Evolutionary conservation across 2,113 vertebrate genomes (phyloP).

Genomic region (Malurus melanocephalus): DNA sequence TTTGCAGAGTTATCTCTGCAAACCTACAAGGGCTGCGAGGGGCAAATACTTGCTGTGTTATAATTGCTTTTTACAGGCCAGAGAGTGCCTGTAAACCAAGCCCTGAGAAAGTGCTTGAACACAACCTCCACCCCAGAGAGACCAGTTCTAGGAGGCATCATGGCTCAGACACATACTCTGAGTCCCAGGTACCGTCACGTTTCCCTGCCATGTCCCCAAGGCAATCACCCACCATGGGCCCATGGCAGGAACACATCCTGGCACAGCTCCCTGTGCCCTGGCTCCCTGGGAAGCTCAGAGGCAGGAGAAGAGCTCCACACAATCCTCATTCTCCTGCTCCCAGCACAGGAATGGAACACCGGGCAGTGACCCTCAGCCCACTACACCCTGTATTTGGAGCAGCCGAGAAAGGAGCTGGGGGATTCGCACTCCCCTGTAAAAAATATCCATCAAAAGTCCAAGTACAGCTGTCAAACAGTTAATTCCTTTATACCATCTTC

Average conservation of each 20-base stretch:
- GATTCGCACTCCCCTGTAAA: background rate
- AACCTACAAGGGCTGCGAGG: background rate
- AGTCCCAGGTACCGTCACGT: background rate
- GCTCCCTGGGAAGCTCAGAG: background rate
- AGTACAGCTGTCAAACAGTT: conserved; percentile 48
- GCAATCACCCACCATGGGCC: background rate
- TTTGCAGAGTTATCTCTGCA: background rate
- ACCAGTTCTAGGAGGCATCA: background rate
- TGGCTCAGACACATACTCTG: background rate
- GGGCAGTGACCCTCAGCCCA: background rate
- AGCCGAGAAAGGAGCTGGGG: background rate
- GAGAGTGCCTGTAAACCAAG: background rate
- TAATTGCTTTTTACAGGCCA: conserved; percentile 1
- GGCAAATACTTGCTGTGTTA: background rate
- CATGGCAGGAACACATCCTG: fast-evolving
- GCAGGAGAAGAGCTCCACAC: background rate
- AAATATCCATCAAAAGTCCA: conserved; percentile 10
- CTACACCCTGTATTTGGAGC: background rate
- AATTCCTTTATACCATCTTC: conserved; percentile 32
- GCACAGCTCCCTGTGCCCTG: fast-evolving
- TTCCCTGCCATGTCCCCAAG: fast-evolving
- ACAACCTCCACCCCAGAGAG: background rate
- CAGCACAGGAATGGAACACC: background rate
- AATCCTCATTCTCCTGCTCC: background rate
- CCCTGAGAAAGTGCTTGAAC: background rate